These are phyloP conservation scores for Myxocyprinus asiaticus DNA, from an alignment of 2,113 vertebrate genomes.

Conservation along the genomic window DNA sequence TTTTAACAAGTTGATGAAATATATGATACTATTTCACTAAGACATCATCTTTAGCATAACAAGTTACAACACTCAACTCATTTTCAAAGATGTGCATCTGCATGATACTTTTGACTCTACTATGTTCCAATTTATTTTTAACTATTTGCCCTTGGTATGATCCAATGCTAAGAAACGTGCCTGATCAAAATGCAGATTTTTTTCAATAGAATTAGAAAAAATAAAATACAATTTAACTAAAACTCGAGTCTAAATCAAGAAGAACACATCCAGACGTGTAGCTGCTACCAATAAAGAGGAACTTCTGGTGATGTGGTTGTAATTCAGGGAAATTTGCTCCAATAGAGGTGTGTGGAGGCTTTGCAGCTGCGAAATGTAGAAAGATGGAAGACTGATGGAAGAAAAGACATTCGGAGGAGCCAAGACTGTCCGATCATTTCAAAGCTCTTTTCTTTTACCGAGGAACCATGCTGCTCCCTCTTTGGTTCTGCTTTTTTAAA, in stretches of 20 bases:
- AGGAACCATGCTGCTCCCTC: slow-evolving; percentile 76
- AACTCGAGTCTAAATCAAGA: too few species aligned
- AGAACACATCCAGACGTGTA: slow-evolving; percentile 44
- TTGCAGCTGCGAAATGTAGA: slow-evolving; percentile 59
- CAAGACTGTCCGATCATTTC: slow-evolving; percentile 72
- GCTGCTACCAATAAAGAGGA: slow-evolving; percentile 63
- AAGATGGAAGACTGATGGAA: slow-evolving; percentile 43
- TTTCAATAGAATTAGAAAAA: too few species aligned
- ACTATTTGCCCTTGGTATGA: neutral
- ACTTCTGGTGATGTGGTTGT: slow-evolving; percentile 47
- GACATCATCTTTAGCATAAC: neutral
- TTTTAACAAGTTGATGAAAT: neutral
- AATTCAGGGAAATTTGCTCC: slow-evolving; percentile 54
- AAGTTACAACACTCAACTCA: neutral
- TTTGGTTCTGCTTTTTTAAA: slow-evolving; percentile 81
- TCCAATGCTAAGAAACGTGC: neutral
- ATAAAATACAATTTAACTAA: too few species aligned
- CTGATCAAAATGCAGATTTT: too few species aligned
- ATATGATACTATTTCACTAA: neutral
- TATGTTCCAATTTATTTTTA: neutral
- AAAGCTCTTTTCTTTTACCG: slow-evolving; percentile 72
- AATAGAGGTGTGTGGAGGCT: slow-evolving; percentile 53
- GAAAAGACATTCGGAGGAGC: slow-evolving; percentile 68
- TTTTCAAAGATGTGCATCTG: neutral
- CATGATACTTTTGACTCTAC: too few species aligned